A percentile compares a stretch with the other conserved stretches of the same genome.
Conservation (phyloP, 2,797 vertebrate genomes). For the Nannoperca obscura region DNA sequence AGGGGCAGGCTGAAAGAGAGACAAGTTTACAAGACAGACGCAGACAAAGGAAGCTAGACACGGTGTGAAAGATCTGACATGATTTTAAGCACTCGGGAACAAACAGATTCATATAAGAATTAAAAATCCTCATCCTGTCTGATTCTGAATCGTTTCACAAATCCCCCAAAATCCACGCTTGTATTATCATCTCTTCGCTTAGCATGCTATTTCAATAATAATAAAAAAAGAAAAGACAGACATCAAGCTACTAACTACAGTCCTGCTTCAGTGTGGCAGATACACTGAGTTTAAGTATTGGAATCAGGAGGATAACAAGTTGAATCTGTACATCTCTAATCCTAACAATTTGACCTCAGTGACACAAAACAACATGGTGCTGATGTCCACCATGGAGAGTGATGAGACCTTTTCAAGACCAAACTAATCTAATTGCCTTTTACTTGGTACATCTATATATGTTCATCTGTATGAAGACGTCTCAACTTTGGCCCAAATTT, state of each 20-base stretch:
- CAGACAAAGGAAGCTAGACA: neutral
- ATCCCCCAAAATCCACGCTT: neutral
- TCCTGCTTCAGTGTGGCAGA: neutral
- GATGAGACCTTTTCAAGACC: neutral
- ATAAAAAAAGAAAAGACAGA: neutral
- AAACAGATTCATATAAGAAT: conserved; percentile 1
- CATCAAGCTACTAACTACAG: neutral
- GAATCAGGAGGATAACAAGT: neutral
- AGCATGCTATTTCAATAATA: neutral
- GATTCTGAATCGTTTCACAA: neutral
- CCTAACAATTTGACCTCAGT: neutral
- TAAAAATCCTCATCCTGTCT: neutral
- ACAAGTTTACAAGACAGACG: neutral
- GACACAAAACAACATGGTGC: neutral
- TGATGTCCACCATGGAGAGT: neutral
- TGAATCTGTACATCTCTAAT: neutral
- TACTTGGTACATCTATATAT: too few species aligned
- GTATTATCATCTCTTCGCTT: neutral
- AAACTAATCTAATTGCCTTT: neutral
- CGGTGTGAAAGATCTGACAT: neutral
- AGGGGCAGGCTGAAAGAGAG: conserved; percentile 8
- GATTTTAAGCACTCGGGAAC: neutral
- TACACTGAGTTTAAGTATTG: neutral
- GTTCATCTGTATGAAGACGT: too few species aligned
- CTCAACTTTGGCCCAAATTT: neutral